Evolutionary conservation across 2,888 invertebrate species (phyloP).

Genomic region (Gymnoscelis rufifasciata): DNA sequence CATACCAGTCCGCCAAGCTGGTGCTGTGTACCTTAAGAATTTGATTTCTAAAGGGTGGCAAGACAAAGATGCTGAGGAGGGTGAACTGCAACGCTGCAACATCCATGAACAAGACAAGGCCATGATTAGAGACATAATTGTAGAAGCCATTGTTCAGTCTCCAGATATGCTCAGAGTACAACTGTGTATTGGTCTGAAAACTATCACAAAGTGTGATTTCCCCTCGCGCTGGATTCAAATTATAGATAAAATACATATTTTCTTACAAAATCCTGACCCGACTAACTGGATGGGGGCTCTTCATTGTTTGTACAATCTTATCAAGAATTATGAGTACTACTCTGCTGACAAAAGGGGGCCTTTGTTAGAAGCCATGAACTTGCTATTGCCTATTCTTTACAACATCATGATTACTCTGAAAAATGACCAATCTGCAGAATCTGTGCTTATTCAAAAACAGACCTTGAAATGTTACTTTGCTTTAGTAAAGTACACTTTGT

Average conservation of each 20-base stretch:
- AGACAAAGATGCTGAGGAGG: constrained; percentile 86
- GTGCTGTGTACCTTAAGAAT: constrained; percentile 98
- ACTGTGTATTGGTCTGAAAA: constrained; percentile 93
- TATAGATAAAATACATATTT: constrained; percentile 96
- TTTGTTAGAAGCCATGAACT: constrained; percentile 96
- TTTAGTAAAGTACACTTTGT: constrained; percentile 91
- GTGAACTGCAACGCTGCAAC: constrained; percentile 86
- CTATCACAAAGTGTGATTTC: constrained; percentile 97
- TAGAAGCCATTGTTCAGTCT: constrained; percentile 96
- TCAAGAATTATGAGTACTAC: constrained; percentile 95
- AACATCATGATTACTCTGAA: constrained; percentile 88
- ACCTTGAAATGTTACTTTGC: constrained; percentile 93
- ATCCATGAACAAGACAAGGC: constrained; percentile 98
- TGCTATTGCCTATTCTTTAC: constrained; percentile 94
- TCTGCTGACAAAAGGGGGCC: constrained; percentile 92
- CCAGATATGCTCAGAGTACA: constrained; percentile 95
- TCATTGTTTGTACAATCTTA: constrained; percentile 93
- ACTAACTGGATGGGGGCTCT: constrained; percentile 95
- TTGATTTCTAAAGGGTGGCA: constrained; percentile 93
- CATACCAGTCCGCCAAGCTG: constrained; percentile 96
- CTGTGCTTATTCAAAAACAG: constrained; percentile 95
- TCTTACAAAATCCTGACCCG: constrained; percentile 93
- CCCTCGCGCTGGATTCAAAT: constrained; percentile 97
- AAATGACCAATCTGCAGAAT: constrained; percentile 90
- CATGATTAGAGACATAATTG: constrained; percentile 93